Evolutionary conservation across 2,113 vertebrate genomes (phyloP).

Genomic region (Zingel zingel): DNA sequence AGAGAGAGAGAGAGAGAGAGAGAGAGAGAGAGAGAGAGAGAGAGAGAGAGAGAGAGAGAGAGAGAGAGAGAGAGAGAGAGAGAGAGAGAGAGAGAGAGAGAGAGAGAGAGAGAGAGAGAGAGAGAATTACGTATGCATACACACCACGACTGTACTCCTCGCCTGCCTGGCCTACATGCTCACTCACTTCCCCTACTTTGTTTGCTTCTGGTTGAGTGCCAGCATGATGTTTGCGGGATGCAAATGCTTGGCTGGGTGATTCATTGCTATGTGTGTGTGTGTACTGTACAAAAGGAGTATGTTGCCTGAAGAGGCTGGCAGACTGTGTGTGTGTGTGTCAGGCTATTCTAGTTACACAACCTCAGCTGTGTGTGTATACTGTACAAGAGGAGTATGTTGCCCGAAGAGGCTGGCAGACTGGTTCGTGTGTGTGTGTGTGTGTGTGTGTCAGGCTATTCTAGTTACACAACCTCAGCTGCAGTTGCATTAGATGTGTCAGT

Average conservation of each 20-base stretch:
- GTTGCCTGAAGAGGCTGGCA: too few relatives aligned
- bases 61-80: too few relatives aligned
- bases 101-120: slow-evolving; percentile 11
- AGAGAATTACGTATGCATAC: slow-evolving; percentile 41
- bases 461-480: slow-evolving; percentile 70
- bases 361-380: slow-evolving; percentile 43
- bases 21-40: background rate
- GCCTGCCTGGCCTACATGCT: slow-evolving; percentile 68
- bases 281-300: too few relatives aligned
- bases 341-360: too few relatives aligned
- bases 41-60: too few relatives aligned
- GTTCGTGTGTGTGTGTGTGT: slow-evolving; percentile 8
- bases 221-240: slow-evolving; percentile 74
- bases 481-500: slow-evolving; percentile 66
- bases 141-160: slow-evolving; percentile 48
- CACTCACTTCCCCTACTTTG: slow-evolving; percentile 75
- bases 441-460: slow-evolving; percentile 40
- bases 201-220: slow-evolving; percentile 75
- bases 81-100: background rate
- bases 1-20: background rate
- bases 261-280: slow-evolving; percentile 49
- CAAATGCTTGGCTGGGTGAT: slow-evolving; percentile 76
- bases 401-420: slow-evolving; percentile 49
- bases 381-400: slow-evolving; percentile 54
- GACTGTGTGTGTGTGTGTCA: slow-evolving; percentile 17